Evolutionary conservation across 2,797 vertebrate genomes (phyloP), one percentile per base, ranked within the genome.

Genomic region (Lagorchestes hirsutus): DNA sequence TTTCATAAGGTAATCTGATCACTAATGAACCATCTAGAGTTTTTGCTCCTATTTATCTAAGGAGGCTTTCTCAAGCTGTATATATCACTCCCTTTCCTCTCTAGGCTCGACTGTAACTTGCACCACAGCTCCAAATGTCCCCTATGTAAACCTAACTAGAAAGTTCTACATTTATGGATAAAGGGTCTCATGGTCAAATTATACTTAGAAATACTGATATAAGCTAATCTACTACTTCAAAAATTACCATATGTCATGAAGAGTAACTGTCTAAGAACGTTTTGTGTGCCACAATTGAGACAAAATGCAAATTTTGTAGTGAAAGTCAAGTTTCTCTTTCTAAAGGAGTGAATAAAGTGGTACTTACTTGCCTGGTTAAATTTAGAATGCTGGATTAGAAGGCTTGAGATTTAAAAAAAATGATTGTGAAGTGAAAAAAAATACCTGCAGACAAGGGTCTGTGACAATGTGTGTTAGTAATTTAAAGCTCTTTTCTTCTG

Each of bases 291-390:
- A 27, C 31, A 5, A 29, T 91, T 94, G 34, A 16, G 6, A 55
- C 5, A 54, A 1, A 54, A 92, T 92, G 2, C 2, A 94, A 11
- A 93, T 92, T 92, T 54, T 14, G 40, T 18, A 54, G 4, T 82
- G 5, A 59, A 90, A 90, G 90, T 0, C 22, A 91, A 91, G 93
- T 4, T 1, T 91, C 74, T 92, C 50, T 52, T 52, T 54, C 90
- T 46, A 92, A 94, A 12, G 16, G 91, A 54, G 18, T 14, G 2
- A 55, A 46, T n/a, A 1, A 1, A 8, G 1, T n/a, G 29, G 28
- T 55, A 24, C 18, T 93, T 6, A 92, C 27, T 34, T 18, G 58
- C 57, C 50, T 92, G 40, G 31, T 93, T 91, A 90, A 94, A 94
- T 5, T 62, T 52, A 96, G 8, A 8, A 57, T 9, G 55, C 34